These are phyloP conservation scores for Eupithecia dodoneata DNA, from an alignment of 2,888 invertebrate genomes.

Conservation along the genomic window DNA sequence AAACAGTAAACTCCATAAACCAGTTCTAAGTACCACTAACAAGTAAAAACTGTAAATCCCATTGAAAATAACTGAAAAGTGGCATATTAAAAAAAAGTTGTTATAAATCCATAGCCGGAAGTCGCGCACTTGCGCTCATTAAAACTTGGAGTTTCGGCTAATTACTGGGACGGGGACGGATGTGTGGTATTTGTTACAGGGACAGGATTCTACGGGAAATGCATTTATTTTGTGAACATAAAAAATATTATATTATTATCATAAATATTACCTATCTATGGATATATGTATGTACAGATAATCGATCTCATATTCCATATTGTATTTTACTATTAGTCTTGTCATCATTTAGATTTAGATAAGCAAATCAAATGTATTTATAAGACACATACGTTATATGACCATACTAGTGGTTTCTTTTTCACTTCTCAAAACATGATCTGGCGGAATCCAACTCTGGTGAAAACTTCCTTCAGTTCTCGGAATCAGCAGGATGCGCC, in stretches of 20 bases:
- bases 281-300: no score
- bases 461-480: constrained; percentile 22
- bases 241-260: background rate
- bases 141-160: constrained; percentile 63
- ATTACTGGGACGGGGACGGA: constrained; percentile 60
- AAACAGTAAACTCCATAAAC: background rate
- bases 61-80: constrained; percentile 22
- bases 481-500: constrained; percentile 12
- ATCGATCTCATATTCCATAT: no score
- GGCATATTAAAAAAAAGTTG: constrained; percentile 33
- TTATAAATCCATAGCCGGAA: constrained; percentile 31
- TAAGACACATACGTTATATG: no score
- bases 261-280: no score
- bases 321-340: no score
- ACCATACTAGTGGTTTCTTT: no score
- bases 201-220: background rate
- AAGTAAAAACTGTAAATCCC: constrained; percentile 10
- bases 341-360: no score
- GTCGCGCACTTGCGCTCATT: constrained; percentile 55
- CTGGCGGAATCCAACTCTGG: constrained; percentile 18
- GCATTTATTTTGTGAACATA: background rate
- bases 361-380: no score
- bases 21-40: background rate
- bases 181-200: constrained; percentile 56
- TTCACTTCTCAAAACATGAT: no score